A percentile compares a stretch with the other conserved stretches of the same genome.
These are phyloP conservation scores for Apogon hyalosoma DNA, from an alignment of 2,797 vertebrate species.

Conservation along the genomic window DNA sequence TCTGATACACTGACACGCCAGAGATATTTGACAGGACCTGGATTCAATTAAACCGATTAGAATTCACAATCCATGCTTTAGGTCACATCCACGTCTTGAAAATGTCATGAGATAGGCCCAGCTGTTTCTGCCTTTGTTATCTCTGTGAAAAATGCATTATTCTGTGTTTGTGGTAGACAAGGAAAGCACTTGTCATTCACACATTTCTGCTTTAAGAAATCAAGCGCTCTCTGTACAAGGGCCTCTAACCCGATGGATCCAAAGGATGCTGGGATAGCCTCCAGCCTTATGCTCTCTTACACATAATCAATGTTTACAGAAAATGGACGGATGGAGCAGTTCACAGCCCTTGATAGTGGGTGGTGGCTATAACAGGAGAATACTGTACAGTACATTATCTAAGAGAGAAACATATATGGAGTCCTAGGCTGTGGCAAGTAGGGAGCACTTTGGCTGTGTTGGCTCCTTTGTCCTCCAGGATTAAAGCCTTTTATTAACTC, in stretches of 20 bases:
- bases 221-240: background rate
- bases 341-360: conserved; percentile 14
- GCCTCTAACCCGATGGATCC: background rate
- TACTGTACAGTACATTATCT: conserved; percentile 12
- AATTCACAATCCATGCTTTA: no score
- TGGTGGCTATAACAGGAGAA: conserved; percentile 19
- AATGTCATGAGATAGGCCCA: no score
- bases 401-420: conserved; percentile 1
- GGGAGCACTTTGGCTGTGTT: conserved; percentile 9
- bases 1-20: no score
- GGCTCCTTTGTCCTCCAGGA: conserved; percentile 13
- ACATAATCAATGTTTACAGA: background rate
- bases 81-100: no score
- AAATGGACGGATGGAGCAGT: conserved; percentile 18
- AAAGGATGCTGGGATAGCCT: conserved; percentile 16
- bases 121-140: no score
- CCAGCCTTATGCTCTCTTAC: background rate
- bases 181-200: background rate
- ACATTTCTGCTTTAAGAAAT: conserved; percentile 7
- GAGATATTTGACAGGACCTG: no score
- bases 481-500: background rate
- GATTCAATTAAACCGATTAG: no score
- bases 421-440: background rate
- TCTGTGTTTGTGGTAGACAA: no score
- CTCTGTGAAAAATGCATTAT: no score